Evolutionary conservation across 2,113 vertebrate species (phyloP).

Genomic region (Galemys pyrenaicus): DNA sequence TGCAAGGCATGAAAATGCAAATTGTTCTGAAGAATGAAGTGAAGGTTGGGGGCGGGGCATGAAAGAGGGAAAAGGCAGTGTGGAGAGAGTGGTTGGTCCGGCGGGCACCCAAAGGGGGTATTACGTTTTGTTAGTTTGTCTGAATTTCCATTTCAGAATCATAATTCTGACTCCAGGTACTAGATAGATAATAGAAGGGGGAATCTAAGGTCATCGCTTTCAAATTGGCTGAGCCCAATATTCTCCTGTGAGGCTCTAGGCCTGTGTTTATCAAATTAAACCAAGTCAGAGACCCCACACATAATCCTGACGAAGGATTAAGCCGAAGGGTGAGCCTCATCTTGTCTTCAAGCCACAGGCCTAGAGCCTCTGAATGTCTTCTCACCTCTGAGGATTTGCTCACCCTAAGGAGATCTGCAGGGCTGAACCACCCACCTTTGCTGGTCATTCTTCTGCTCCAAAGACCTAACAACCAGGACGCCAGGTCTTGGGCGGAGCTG

Average conservation of each 20-base stretch:
- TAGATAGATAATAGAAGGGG: background rate
- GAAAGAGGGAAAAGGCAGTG: background rate
- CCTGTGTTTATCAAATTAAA: constrained; percentile 4
- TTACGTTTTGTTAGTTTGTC: too few relatives aligned
- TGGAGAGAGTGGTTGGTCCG: background rate
- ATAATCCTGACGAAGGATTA: background rate
- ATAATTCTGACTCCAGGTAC: background rate
- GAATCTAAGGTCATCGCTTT: background rate
- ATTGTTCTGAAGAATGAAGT: background rate
- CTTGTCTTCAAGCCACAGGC: background rate
- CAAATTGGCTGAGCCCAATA: background rate
- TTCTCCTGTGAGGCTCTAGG: background rate
- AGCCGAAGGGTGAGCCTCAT: background rate
- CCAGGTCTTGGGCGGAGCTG: background rate
- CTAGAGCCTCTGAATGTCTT: background rate
- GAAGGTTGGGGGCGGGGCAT: too few relatives aligned
- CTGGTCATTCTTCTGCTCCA: constrained; percentile 28
- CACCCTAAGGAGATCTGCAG: background rate
- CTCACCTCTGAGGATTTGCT: background rate
- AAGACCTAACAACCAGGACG: constrained; percentile 17
- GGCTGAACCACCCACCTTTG: background rate
- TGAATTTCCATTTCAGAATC: background rate
- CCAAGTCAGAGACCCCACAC: background rate
- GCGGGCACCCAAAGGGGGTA: background rate
- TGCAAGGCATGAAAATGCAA: background rate